phyloP scores from a whole-genome alignment of 1,140 invertebrate genomes.

The Pseudomyrmex gracilis region DNA sequence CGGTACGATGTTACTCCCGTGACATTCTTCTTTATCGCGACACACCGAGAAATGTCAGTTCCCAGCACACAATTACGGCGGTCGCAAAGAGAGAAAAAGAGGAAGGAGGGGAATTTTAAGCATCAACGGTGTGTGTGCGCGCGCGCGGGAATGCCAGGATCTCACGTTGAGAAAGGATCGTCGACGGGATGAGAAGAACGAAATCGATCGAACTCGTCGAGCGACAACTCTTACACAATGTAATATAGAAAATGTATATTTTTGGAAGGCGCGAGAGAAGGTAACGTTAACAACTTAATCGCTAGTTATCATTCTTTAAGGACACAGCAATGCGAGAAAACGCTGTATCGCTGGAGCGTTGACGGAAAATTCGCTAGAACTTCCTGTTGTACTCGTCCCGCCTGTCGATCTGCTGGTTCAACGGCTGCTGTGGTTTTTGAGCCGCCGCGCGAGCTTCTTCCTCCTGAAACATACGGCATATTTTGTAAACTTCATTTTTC shows the following conservation, averaged over 20 bases:
- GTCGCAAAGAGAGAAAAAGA: neutral
- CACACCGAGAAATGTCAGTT: constrained; percentile 52
- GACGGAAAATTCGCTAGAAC: constrained; percentile 64
- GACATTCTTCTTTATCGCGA: constrained; percentile 42
- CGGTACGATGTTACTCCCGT: neutral
- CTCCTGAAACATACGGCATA: constrained; percentile 71
- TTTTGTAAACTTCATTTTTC: neutral
- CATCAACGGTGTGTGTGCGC: constrained; percentile 5
- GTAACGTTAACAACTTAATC: constrained; percentile 67
- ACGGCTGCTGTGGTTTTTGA: constrained; percentile 76
- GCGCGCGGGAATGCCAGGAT: constrained; percentile 17
- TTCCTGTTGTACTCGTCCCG: constrained; percentile 81
- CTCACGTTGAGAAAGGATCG: constrained; percentile 24
- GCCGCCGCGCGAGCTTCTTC: constrained; percentile 81
- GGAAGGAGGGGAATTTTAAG: neutral
- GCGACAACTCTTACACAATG: constrained; percentile 48
- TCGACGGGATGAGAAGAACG: constrained; percentile 1
- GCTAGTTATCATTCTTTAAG: constrained; percentile 51
- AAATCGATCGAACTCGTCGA: constrained; percentile 24
- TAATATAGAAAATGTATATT: constrained; percentile 15
- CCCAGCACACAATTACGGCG: constrained; percentile 14
- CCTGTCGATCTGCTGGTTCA: constrained; percentile 81
- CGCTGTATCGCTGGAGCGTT: constrained; percentile 13
- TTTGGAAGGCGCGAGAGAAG: constrained; percentile 35
- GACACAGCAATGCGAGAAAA: constrained; percentile 24